Conservation (phyloP, 2,888 invertebrate genomes). For the Elegia similella region DNA sequence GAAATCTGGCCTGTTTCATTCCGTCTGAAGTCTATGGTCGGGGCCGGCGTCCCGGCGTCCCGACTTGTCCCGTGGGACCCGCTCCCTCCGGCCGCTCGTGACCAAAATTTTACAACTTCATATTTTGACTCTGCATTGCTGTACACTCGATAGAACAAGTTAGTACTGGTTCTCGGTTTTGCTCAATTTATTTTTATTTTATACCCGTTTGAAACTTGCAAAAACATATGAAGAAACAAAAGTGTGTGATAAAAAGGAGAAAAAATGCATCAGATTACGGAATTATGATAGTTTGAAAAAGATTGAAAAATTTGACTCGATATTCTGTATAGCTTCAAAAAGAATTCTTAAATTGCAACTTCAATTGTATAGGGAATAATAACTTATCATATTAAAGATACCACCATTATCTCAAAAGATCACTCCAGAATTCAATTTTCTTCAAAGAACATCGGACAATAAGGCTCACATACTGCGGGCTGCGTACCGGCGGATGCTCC, state of each 20-base stretch:
- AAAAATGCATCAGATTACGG: too few relatives aligned
- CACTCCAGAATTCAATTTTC: background rate
- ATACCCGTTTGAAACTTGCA: background rate
- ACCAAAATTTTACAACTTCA: slow-evolving; percentile 20
- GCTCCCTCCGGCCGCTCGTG: slow-evolving; percentile 12
- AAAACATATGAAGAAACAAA: too few relatives aligned
- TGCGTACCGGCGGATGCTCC: slow-evolving; percentile 1
- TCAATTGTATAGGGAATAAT: too few relatives aligned
- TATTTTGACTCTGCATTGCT: slow-evolving; percentile 13
- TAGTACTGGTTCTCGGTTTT: background rate
- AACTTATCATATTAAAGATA: too few relatives aligned
- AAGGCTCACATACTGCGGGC: background rate
- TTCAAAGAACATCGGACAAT: background rate
- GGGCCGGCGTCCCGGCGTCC: background rate
- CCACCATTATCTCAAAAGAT: background rate
- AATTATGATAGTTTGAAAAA: too few relatives aligned
- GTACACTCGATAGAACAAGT: slow-evolving; percentile 13
- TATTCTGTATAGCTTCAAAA: too few relatives aligned
- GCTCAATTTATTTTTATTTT: background rate
- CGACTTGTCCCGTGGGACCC: slow-evolving; percentile 5
- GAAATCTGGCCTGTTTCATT: background rate
- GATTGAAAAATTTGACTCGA: too few relatives aligned
- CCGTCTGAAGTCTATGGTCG: background rate
- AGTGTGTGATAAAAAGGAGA: too few relatives aligned
- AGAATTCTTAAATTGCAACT: too few relatives aligned